Percentiles rank a stretch among this genome's conserved stretches.
These are phyloP conservation scores for Polietes domitor DNA, from an alignment of 2,888 invertebrate species.

Conservation along the genomic window DNA sequence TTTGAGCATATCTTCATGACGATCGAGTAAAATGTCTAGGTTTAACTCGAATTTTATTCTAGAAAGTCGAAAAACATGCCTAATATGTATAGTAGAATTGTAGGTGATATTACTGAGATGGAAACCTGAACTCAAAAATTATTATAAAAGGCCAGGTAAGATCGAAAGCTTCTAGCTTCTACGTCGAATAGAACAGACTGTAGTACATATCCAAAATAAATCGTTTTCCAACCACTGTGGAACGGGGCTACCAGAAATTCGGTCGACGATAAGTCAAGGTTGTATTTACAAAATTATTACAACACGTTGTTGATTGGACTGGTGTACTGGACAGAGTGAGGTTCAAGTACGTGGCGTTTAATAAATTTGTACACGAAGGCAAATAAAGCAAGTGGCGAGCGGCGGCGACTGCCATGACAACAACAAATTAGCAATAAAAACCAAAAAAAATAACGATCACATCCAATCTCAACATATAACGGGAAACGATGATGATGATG, in stretches of 20 bases:
- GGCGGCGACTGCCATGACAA: not conserved
- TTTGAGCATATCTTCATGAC: too few species aligned
- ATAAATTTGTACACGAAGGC: not conserved
- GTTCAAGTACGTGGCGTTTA: constrained; percentile 32
- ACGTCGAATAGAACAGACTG: too few species aligned
- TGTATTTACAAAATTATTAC: constrained; percentile 1
- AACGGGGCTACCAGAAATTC: not conserved
- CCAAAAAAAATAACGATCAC: not conserved
- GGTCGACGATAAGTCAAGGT: constrained; percentile 23
- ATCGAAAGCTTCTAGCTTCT: too few species aligned
- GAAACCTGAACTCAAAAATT: too few species aligned
- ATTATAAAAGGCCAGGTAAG: too few species aligned
- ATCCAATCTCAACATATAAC: not conserved
- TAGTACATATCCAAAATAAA: too few species aligned
- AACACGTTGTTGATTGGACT: not conserved
- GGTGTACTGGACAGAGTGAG: not conserved
- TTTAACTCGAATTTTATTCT: too few species aligned
- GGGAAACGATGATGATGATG: not conserved
- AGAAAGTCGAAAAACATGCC: too few species aligned
- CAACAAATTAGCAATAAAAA: not conserved
- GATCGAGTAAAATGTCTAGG: too few species aligned
- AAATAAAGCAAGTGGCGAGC: not conserved
- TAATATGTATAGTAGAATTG: too few species aligned
- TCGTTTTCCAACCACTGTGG: too few species aligned
- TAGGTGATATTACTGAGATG: too few species aligned